Base-by-base conservation (phyloP, 2,113 vertebrate genomes). In the Sialia sialis region DNA sequence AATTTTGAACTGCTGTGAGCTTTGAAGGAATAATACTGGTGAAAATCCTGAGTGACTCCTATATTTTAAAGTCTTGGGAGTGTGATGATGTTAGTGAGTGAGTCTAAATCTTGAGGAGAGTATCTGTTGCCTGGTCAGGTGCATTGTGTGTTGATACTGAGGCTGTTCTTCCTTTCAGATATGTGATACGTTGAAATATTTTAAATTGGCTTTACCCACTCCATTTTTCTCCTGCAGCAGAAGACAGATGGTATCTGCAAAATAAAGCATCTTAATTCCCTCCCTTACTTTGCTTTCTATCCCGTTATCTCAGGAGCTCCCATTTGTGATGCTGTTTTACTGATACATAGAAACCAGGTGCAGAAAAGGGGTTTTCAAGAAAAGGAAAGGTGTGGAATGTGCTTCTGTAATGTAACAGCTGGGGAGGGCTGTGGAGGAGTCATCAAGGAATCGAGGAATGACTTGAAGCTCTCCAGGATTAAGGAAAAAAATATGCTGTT, bases 191-290 rank as follows among this genome's bases (percentile, higher is more conserved):
- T 14, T 84, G 69, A 87, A 89, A 41, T 72, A 26, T 76, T 95
- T 89, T 72, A 75, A 94, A 84, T 91, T 75, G 69, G 13, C 56
- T 93, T 90, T 82, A 64, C 41, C 11, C 32, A 5, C 49, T 92
- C 78, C 17, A n/a, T 87, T 93, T 92, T 89, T 76, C 69, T 92
- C 55, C n/a, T 78, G 76, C 86, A 86, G 49, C 66, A 41, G 29
- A 75, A 92, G 89, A 87, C 81, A 93, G 93, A 90, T 92, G 66
- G 55, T 91, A 75, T 89, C 89, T 87, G 66, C 77, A 87, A 95
- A 91, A 82, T 76, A 72, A 75, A 89, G 66, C 20, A 15, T 90
- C 60, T 69, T 86, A 89, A 69, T 91, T 94, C 51, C 70, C 41
- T 91, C 63, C 18, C 19, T 80, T 60, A 9, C 74, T 84, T 91